Percentiles rank a stretch among this genome's conserved stretches.
Conservation (phyloP, 1,140 invertebrate genomes). For the Triops longicaudatus region DNA sequence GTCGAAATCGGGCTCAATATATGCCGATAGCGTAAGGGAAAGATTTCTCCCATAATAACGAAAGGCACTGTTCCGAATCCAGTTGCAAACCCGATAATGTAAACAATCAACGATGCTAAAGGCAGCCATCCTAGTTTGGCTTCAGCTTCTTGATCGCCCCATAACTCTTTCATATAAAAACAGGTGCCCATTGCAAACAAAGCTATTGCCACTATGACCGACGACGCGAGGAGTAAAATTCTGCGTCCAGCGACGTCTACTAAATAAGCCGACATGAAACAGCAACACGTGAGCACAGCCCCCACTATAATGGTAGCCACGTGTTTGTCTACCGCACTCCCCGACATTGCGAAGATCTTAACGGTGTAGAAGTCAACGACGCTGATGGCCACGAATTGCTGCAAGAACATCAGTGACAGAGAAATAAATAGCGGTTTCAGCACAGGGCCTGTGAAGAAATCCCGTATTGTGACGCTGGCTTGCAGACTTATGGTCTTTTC, state of each 20-base stretch:
- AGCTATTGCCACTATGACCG: conserved; percentile 54
- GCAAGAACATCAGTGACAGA: conserved; percentile 47
- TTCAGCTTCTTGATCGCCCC: not conserved
- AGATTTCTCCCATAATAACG: conserved; percentile 42
- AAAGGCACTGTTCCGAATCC: conserved; percentile 43
- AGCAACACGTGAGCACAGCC: conserved; percentile 57
- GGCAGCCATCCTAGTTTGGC: conserved; percentile 34
- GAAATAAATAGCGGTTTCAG: conserved; percentile 9
- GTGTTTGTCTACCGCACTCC: conserved; percentile 48
- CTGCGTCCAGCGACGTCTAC: conserved; percentile 66
- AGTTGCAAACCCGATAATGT: conserved; percentile 39
- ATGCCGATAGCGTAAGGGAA: conserved; percentile 38
- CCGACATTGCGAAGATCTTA: conserved; percentile 56
- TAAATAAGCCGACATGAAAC: conserved; percentile 56
- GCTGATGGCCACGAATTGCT: conserved; percentile 57
- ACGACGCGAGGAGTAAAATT: conserved; percentile 59
- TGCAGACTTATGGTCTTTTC: not conserved
- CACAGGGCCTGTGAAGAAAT: not conserved
- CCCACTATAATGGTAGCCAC: conserved; percentile 70
- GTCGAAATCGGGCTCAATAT: conserved; percentile 37
- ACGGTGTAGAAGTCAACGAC: not conserved
- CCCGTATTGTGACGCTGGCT: not conserved
- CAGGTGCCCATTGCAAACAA: conserved; percentile 38
- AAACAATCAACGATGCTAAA: conserved; percentile 37
- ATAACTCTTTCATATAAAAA: conserved; percentile 45